Evolutionary conservation across 2,113 vertebrate species (phyloP), one percentile per base, ranked within the genome.

Genomic region (Arizona elegans): DNA sequence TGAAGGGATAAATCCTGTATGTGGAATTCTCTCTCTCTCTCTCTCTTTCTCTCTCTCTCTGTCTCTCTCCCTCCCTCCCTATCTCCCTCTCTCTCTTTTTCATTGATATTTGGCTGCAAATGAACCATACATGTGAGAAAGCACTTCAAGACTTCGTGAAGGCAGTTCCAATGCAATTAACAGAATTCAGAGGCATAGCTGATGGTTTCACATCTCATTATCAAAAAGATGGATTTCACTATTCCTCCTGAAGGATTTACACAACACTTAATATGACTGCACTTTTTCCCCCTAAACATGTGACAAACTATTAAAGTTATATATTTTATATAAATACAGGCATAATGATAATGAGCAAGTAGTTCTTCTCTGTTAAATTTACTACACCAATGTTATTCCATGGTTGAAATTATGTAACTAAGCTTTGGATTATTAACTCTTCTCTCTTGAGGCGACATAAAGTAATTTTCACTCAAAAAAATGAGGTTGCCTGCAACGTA

Each of bases 331-430:
- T 86, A 38, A 96, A 86, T 8, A 95, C 5, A 96, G 1, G 8
- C 87, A 87, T 96, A 95, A 96, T 95, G 38, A 90, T 93, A 1
- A 23, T 92, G 93, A 91, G 12, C 33, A 88, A 62, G 86, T 86
- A 65, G 91, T 65, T 70, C 0, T 91, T 94, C 75, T n/a, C 94
- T 58, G 90, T n/a, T n/a, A 90, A 90, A 62, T 94, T 97, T 95
- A 95, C 95, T 87, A 95, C 87, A 87, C 2, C 95, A 86, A 96
- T 96, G 95, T 95, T 70, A 97, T 96, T 95, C 81, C 90, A 97
- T 92, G 95, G 93, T 62, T 96, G 92, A 96, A 96, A 97, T 96
- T 96, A 97, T 96, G 97, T 95, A 97, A 92, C 24, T 96, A 95
- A 96, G 53, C 53, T 92, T 93, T 91, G 89, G 89, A 86, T 97